Base-by-base conservation (phyloP, 2,113 vertebrate species). In the Etheostoma spectabile region DNA sequence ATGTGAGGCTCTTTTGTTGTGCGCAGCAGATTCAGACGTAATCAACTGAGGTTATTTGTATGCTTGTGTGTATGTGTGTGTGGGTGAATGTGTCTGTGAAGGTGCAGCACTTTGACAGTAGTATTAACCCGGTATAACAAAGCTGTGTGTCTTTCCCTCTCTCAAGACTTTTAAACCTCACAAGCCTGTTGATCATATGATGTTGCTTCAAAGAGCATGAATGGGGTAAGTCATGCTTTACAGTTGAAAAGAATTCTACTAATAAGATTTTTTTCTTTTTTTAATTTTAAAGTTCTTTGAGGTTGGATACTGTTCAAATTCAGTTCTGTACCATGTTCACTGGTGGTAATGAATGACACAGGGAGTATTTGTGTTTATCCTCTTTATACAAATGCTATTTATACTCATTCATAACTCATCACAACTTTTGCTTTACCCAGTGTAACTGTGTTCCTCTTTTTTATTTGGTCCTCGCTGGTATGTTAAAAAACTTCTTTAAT, bases 141-240 rank as follows among this genome's bases (percentile, higher is more conserved):
- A 68, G 80, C 64, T 35, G 51, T 55, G 60, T 66, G 83, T 18
- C 33, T 72, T 72, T 68, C 59, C 65, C 78, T 84, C 72, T 60
- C 74, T 76, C 72, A 74, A 76, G 69, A 84, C 74, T 82, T 42
- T 63, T 49, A 86, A 83, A 67, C 66, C 86, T 86, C 88, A 89
- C 71, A 85, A 45, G 82, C 83, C 24, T 59, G 56, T 68, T 68
- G 85, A 86, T 93, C 91, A 91, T 90, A 91, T 92, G 89, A 92
- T 92, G 86, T 57, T 85, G 77, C 74, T 80, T 53, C 84, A 69
- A 83, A 77, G 74, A 73, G 55, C 86, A 90, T 56, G 66, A 77
- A 80, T 75, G 85, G 86, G 91, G 91, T 93, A 93, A 92, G 92
- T 91, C 83, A 84, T 21, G 38, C 66, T 89, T 89, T 38, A 74